Evolutionary conservation across 2,888 invertebrate species (phyloP), one percentile per base, ranked within the genome.

Genomic region (Noctua fimbriata): DNA sequence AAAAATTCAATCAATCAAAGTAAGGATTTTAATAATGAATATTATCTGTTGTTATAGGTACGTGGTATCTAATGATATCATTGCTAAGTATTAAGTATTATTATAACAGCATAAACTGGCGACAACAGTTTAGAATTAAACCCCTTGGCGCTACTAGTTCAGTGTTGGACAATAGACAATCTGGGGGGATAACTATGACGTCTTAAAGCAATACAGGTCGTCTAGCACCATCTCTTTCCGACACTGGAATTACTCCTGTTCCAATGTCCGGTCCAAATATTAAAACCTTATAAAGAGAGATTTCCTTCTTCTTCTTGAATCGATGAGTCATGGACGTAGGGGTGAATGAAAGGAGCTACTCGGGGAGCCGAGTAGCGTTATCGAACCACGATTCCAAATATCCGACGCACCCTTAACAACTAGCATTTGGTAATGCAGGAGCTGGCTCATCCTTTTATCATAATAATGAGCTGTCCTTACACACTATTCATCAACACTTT

Each of bases 1-100:
- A 73, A 28, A 66, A 66, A 24, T 3, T 16, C 41, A 63, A 70
- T 83, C 76, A 76, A 83, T 76, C 65, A 66, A 76, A 49, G 28
- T 58, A 47, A 65, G 47, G 58, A 73, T 82, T 79, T 18, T 55
- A 71, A 36, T 55, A 55, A 76, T 72, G 44, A 83, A 41, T n/a
- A 9, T 69, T 69, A 78, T 72, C 65, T 66, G 36, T 58, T 65
- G 55, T 47, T 44, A 36, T 4, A 36, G 5, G 36, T 52, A 14
- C 28, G 60, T 47, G 36, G 60, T 83, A 83, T 83, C n/a, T 47
- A 55, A 69, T 41, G 7, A 63, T 72, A 63, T 55, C 47, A 16
- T 77, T 76, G 52, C 41, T 70, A 32, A 32, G 41, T 52, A 63
- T 32, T 65, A 41, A 28, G 1, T 18, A 60, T 73, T 55, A 55